Base-by-base conservation (phyloP, 2,113 vertebrate genomes). In the Cacatua alba region DNA sequence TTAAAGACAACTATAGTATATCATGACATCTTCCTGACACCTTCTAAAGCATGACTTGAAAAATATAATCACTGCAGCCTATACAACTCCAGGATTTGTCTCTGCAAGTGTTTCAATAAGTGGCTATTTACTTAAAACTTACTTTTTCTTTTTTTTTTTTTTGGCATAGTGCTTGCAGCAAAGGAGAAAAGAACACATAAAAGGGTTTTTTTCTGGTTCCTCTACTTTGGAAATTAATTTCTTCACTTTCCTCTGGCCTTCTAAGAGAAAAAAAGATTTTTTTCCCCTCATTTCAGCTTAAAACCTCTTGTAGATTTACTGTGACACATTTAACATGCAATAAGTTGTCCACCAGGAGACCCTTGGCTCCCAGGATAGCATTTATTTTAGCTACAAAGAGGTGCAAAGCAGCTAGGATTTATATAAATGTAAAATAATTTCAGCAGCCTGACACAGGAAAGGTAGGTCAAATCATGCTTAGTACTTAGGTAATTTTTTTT, bases 401-500 rank as follows among this genome's bases (percentile, higher is more conserved):
- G 76, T 95, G 78, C 6, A 72, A 92, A 90, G 90, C 65, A 83
- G 90, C 60, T 82, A 60, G 90, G 93, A 96, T 43, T 91, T 95
- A 95, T 82, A 91, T 37, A 74, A 48, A 92, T 65, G 86, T 90
- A 78, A 86, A 90, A 80, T 52, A 88, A 96, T 82, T 95, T 96
- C 94, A 86, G 82, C 86, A 72, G 91, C 67, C 95, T 91, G 88
- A 97, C 94, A 86, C 81, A 35, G 81, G 92, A 90, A 84, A 67
- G 28, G 77, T 93, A 95, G 95, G 95, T 95, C 95, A 94, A 82
- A 92, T 97, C 94, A 88, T 67, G 69, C 95, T 96, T 91, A 97
- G 93, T 85, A 63, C 92, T 92, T 95, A 94, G 29, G 85, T 97
- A 88, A 95, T 95, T 96, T 97, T 95, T 95, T 96, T 96, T 83